These are phyloP conservation scores for Pandemis heparana DNA, from an alignment of 2,888 invertebrate genomes.

Conservation along the genomic window DNA sequence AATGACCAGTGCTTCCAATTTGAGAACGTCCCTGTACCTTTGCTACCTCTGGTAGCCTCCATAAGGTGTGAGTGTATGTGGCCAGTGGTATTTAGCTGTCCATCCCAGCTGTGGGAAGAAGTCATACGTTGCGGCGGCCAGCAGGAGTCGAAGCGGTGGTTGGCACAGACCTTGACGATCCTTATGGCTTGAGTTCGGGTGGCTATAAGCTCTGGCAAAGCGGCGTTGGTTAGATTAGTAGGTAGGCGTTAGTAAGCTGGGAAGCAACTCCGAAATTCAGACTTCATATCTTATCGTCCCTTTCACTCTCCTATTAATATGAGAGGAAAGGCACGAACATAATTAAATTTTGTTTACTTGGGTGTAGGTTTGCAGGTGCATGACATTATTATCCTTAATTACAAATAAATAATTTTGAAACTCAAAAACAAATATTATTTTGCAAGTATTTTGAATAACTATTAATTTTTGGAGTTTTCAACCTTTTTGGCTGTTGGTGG, in stretches of 20 bases:
- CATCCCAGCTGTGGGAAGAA: constrained; percentile 69
- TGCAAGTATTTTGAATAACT: too few species aligned
- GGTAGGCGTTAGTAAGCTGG: constrained; percentile 66
- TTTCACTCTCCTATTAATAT: too few species aligned
- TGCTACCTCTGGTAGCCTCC: constrained; percentile 77
- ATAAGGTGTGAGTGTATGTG: constrained; percentile 71
- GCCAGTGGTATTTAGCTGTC: constrained; percentile 68
- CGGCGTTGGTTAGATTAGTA: constrained; percentile 53
- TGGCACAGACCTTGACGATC: constrained; percentile 70
- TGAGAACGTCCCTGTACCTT: constrained; percentile 56
- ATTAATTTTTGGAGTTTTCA: too few species aligned
- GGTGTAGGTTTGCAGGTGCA: too few species aligned
- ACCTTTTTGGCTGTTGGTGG: too few species aligned
- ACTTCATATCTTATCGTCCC: too few species aligned
- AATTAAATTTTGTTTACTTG: too few species aligned
- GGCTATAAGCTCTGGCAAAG: constrained; percentile 79
- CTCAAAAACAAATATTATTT: too few species aligned
- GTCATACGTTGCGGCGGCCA: constrained; percentile 72
- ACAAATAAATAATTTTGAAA: too few species aligned
- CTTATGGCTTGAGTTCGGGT: constrained; percentile 78
- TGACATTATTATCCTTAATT: too few species aligned
- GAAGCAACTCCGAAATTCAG: too few species aligned
- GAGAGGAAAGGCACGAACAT: too few species aligned
- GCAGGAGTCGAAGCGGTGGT: constrained; percentile 69
- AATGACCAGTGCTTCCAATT: constrained; percentile 1